Evolutionary conservation across 2,888 invertebrate genomes (phyloP), one percentile per base, ranked within the genome.

Genomic region (Thereva nobilitata): DNA sequence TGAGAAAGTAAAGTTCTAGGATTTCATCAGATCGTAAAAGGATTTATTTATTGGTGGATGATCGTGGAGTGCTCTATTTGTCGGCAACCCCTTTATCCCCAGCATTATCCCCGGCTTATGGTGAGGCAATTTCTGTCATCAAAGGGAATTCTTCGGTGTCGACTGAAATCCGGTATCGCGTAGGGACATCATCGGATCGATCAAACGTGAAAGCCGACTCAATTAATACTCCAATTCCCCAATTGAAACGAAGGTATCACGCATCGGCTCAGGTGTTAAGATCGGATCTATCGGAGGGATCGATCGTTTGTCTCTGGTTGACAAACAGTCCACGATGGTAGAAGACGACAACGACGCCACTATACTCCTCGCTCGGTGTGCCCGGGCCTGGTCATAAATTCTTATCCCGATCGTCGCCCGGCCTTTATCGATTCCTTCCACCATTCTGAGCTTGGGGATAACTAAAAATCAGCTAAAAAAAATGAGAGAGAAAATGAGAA

Each of bases 161-260:
- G 12, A 23, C 23, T 23, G 44, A 4, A 9, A 7, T n/a, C n/a
- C 9, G 44, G n/a, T 64, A 64, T 64, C 64, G n/a, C 42, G 12
- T 37, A 23, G 34, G 40, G 44, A 23, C 12, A 64, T 55, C 54
- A 44, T 37, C 59, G 69, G 70, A 69, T 71, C 71, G 71, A 68
- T 72, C 71, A 72, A 71, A 71, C 67, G 67, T 61, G 52, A 68
- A 66, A 70, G 71, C 71, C 71, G 71, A 69, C 71, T 72, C 71
- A 72, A 72, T 72, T 72, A 72, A 72, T 71, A 71, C 67, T 59
- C 63, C 55, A 23, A 23, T 23, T 53, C 67, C 67, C 69, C 71
- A 71, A 61, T 61, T 50, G 49, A 38, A 34, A 38, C 41, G 12
- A 40, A 55, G 8, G 42, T 54, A 45, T 44, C 35, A 45, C 34